Percentiles rank a stretch among this genome's conserved stretches.
Conservation (phyloP, 2,797 vertebrate species). For the Chrosomus eos region DNA sequence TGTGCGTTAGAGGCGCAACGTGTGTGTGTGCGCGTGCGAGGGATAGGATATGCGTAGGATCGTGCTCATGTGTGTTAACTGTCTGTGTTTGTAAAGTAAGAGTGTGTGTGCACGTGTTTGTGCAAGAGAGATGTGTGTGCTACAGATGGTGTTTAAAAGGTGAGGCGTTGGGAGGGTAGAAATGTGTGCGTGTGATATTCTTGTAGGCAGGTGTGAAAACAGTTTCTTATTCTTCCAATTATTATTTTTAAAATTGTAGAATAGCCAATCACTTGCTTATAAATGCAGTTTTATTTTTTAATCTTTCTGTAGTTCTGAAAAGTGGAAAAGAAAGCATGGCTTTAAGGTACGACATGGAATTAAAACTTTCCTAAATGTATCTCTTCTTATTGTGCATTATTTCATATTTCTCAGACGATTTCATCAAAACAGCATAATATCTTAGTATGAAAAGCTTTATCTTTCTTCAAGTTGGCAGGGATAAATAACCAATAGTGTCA, state of each 20-base stretch:
- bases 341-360: background rate
- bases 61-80: slow-evolving; percentile 9
- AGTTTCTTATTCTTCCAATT: background rate
- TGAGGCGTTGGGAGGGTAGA: slow-evolving; percentile 4
- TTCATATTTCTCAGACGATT: background rate
- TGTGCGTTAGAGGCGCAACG: background rate
- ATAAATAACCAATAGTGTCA: background rate
- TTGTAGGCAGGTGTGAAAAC: slow-evolving; percentile 32
- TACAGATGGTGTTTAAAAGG: slow-evolving; percentile 22
- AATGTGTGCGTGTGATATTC: slow-evolving; percentile 17
- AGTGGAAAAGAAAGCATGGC: background rate
- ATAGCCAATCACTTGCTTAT: slow-evolving; percentile 6
- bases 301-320: background rate
- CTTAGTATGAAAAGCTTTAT: no score
- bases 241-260: slow-evolving; percentile 10
- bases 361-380: background rate
- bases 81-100: background rate
- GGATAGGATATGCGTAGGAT: slow-evolving; percentile 8
- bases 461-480: background rate
- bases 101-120: background rate
- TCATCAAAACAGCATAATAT: background rate
- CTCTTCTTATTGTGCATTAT: background rate
- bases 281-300: background rate
- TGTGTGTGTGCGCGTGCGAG: slow-evolving; percentile 24
- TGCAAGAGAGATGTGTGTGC: slow-evolving; percentile 6